Conservation (phyloP, 2,113 vertebrate genomes). For the Dasypus novemcinctus region DNA sequence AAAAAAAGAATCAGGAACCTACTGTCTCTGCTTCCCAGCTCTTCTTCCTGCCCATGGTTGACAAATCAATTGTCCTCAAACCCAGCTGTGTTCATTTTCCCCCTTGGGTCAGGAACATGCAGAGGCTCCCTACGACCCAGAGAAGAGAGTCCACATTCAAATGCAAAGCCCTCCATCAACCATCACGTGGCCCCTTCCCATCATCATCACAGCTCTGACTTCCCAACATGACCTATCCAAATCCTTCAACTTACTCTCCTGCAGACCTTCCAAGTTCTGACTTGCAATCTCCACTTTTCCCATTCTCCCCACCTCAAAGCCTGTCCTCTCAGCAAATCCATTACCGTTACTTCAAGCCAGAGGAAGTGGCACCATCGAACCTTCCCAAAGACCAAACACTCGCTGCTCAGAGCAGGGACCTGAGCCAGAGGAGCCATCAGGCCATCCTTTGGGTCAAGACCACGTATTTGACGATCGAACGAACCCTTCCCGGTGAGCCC, state of each 20-base stretch:
- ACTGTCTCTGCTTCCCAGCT: neutral
- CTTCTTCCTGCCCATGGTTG: neutral
- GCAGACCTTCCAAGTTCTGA: accelerated
- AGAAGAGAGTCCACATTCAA: neutral
- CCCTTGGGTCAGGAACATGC: neutral
- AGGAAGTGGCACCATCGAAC: neutral
- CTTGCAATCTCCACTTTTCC: neutral
- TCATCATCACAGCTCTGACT: neutral
- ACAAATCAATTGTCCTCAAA: neutral
- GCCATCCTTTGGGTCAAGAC: neutral
- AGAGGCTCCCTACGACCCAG: neutral
- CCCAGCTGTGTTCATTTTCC: neutral
- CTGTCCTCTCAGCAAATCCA: neutral
- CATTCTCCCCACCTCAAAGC: neutral
- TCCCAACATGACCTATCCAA: neutral
- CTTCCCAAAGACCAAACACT: neutral
- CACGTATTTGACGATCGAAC: neutral
- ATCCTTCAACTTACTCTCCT: neutral
- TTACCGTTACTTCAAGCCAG: neutral
- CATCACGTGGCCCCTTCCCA: neutral
- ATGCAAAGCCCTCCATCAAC: neutral
- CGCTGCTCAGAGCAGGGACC: too few species aligned
- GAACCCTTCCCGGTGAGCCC: neutral
- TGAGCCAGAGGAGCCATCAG: neutral
- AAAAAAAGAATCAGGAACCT: neutral